Percentiles rank a stretch among this genome's conserved stretches.
These are phyloP conservation scores for Eulemur macaco DNA, from an alignment of 2,113 vertebrate species.

Conservation along the genomic window DNA sequence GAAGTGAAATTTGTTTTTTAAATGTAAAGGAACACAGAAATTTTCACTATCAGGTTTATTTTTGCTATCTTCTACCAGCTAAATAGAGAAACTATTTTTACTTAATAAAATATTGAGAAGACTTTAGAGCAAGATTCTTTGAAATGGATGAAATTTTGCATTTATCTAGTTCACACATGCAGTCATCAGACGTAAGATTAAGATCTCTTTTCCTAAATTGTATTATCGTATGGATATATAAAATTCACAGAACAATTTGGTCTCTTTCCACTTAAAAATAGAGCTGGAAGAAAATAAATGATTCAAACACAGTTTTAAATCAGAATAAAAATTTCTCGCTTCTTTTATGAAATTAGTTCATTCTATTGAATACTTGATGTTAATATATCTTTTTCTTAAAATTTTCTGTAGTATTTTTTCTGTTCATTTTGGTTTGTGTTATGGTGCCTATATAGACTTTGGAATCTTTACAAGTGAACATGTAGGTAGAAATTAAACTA, in stretches of 20 bases:
- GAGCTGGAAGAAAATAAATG: not conserved
- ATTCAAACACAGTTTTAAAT: not conserved
- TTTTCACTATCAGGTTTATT: not conserved
- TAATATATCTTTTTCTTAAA: not conserved
- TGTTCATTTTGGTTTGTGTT: not conserved
- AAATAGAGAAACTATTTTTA: not conserved
- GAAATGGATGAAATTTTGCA: not conserved
- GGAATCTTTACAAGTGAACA: not conserved
- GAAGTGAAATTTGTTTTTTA: not conserved
- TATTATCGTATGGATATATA: not conserved
- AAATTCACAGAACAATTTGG: not conserved
- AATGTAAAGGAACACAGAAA: not conserved
- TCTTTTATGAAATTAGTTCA: not conserved
- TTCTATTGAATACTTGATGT: not conserved
- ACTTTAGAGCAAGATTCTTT: not conserved
- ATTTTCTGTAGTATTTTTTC: not conserved
- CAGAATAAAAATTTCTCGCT: not conserved
- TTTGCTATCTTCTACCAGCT: not conserved
- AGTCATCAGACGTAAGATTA: not conserved
- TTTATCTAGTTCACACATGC: not conserved
- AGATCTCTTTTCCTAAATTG: not conserved
- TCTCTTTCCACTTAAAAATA: not conserved
- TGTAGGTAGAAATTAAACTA: not conserved
- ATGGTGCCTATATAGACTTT: not conserved
- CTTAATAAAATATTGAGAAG: not conserved